Evolutionary conservation across 1,140 invertebrate species (phyloP), one percentile per base, ranked within the genome.

Genomic region (Psix sp.): DNA sequence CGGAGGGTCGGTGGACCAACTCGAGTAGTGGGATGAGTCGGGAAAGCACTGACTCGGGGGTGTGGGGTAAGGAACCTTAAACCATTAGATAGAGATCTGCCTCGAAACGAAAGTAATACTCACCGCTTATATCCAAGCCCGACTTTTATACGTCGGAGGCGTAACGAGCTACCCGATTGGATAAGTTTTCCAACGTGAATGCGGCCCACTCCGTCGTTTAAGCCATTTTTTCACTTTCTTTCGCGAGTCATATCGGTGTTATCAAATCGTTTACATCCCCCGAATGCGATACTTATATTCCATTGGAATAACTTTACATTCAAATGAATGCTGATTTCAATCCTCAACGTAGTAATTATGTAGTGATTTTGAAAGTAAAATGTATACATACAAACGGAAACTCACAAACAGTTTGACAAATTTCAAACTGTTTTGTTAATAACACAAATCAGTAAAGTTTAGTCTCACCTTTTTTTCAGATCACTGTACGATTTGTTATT

Each of bases 31-130:
- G 65, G 74, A 68, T 43, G 73, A 36, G 59, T 48, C 26, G 31
- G 63, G 17, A 14, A 52, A 59, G 40, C 56, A 68, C 63, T 63
- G 15, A 52, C 49, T 46, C 14, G 35, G 62, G 59, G 42, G 74
- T 46, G 48, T 65, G 76, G 67, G 77, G 77, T 62, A 56, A 80
- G 79, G 78, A 78, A 86, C 84, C 84, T 87, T 87, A 87, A 87
- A 87, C 83, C 82, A 83, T 87, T 86, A 86, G 86, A 87, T 87
- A 87, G 80, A 85, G 85, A 87, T 87, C 86, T 86, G 81, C 82
- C 78, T 84, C 75, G 73, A 80, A 78, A 83, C 80, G 82, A 82
- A 86, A 85, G 84, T 85, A 83, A 80, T 83, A 85, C 79, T 82
- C 80, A 80, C 80, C 84, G 79, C 81, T 85, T 84, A 84, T 84